Percentiles rank a stretch among this genome's conserved stretches.
Conservation (phyloP, 1,140 invertebrate genomes). For the Anastatus disparis region DNA sequence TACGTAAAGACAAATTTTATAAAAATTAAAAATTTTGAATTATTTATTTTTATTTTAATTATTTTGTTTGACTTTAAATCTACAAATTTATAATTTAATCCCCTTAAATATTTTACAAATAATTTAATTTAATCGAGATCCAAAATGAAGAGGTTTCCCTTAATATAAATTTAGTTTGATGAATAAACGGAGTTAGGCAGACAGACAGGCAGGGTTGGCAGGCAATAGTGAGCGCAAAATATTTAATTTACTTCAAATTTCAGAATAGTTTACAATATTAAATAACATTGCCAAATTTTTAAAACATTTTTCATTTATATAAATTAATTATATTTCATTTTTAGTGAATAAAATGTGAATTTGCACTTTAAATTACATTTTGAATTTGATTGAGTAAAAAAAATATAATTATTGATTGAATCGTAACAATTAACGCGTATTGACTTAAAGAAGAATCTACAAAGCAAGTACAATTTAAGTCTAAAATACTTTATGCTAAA, state of each 20-base stretch:
- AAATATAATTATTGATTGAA: constrained; percentile 26
- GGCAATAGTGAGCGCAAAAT: constrained; percentile 59
- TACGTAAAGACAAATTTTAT: no score
- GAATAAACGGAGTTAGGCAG: constrained; percentile 42
- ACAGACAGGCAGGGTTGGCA: constrained; percentile 59
- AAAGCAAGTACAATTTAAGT: constrained; percentile 31
- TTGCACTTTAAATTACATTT: constrained; percentile 11
- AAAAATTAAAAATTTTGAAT: no score
- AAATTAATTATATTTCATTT: constrained; percentile 23
- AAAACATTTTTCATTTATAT: constrained; percentile 15
- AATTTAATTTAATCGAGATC: constrained; percentile 6
- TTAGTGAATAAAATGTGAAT: constrained; percentile 1
- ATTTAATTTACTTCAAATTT: constrained; percentile 59
- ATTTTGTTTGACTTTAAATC: no score
- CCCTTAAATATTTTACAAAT: constrained; percentile 5
- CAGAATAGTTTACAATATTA: constrained; percentile 59
- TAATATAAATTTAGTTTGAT: constrained; percentile 4
- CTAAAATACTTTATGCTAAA: constrained; percentile 23
- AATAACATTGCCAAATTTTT: constrained; percentile 41
- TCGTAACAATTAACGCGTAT: constrained; percentile 25
- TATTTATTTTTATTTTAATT: no score
- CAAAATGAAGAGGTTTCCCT: constrained; percentile 9
- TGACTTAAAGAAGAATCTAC: constrained; percentile 10
- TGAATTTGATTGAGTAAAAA: constrained; percentile 20
- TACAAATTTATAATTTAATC: not conserved